Percentiles rank a stretch among this genome's conserved stretches.
phyloP scores from a whole-genome alignment of 2,888 invertebrate genomes.

The Ceratothoa steindachneri region DNA sequence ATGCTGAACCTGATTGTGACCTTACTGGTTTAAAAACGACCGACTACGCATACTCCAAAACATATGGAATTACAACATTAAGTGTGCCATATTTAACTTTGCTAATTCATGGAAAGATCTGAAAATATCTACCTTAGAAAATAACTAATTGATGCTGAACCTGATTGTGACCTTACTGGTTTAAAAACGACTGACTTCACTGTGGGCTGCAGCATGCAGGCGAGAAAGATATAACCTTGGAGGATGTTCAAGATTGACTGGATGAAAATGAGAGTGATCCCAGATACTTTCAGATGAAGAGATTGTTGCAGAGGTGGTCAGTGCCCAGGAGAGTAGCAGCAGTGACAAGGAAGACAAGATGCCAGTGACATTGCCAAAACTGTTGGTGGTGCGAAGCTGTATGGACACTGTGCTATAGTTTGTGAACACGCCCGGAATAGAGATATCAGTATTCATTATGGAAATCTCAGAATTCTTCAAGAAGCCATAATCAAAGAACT shows the following conservation, averaged over 20 bases:
- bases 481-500: too few relatives aligned
- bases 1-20: too few relatives aligned
- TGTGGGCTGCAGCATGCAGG: neutral
- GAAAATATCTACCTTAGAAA: too few relatives aligned
- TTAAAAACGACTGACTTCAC: neutral
- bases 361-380: too few relatives aligned
- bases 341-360: neutral
- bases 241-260: conserved; percentile 11
- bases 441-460: neutral
- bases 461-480: neutral
- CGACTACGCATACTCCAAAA: too few relatives aligned
- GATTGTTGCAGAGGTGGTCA: conserved; percentile 8
- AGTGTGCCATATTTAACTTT: too few relatives aligned
- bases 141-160: neutral
- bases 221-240: neutral
- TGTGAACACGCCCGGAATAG: neutral
- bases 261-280: conserved; percentile 16
- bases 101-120: too few relatives aligned
- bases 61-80: too few relatives aligned
- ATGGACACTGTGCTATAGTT: neutral
- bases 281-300: neutral
- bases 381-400: neutral
- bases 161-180: conserved; percentile 21
- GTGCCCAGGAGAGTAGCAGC: neutral
- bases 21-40: too few relatives aligned